These are phyloP conservation scores for Diadumene lineata DNA, from an alignment of 92 coral and sea anemone species.

Conservation along the genomic window DNA sequence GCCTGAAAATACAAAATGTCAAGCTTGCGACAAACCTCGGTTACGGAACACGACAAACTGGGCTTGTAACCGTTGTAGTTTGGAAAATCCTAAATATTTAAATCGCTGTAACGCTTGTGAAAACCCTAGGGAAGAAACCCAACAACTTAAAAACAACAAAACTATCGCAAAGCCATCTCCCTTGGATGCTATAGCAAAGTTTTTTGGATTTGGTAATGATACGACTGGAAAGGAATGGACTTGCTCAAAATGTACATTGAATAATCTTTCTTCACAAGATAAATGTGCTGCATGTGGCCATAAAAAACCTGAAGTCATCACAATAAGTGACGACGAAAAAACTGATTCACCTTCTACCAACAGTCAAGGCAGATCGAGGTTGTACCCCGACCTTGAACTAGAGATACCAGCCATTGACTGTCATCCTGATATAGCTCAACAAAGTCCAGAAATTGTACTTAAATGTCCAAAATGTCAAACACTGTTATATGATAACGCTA, in stretches of 20 bases:
- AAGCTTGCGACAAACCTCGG: conserved; percentile 46
- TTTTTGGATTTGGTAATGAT: conserved; percentile 2
- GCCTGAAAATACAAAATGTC: conserved; percentile 44
- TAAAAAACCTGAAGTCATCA: conserved; percentile 19
- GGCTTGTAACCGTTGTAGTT: conserved; percentile 67
- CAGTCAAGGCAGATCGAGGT: conserved; percentile 7
- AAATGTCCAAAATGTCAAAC: conserved; percentile 93
- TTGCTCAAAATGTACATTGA: conserved; percentile 71
- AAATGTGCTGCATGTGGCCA: conserved; percentile 72
- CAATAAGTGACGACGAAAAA: conserved; percentile 26
- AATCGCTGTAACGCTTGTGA: conserved; percentile 73
- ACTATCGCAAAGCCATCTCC: conserved; percentile 8
- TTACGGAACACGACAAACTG: conserved; percentile 44
- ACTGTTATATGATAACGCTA: conserved; percentile 76
- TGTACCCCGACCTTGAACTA: conserved; percentile 54
- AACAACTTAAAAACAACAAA: conserved; percentile 19
- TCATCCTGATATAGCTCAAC: conserved; percentile 59
- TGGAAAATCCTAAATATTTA: conserved; percentile 51
- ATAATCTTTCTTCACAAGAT: conserved; percentile 39
- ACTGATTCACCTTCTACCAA: conserved; percentile 3
- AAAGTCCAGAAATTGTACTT: conserved; percentile 66
- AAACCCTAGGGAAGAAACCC: conserved; percentile 28
- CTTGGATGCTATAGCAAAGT: background rate
- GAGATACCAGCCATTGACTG: conserved; percentile 54
- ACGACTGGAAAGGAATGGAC: conserved; percentile 58